These are phyloP conservation scores for Vulpes ferrilata DNA, from an alignment of 2,113 vertebrate genomes.

Conservation along the genomic window DNA sequence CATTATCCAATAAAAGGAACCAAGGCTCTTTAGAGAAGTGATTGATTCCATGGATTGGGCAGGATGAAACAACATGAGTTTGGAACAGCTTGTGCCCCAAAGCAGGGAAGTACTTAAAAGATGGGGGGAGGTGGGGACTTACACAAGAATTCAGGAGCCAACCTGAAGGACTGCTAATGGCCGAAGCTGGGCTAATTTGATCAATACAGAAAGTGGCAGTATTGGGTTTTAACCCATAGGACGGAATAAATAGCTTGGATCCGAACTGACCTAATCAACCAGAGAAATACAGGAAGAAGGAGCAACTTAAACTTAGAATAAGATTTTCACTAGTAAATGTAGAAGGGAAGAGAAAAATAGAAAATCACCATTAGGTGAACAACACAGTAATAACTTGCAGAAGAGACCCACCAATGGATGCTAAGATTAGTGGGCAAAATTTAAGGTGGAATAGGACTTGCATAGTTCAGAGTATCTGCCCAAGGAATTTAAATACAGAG, in stretches of 20 bases:
- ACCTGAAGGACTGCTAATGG: background rate
- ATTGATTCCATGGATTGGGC: background rate
- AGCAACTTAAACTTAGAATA: background rate
- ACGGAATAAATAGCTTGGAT: background rate
- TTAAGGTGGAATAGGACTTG: constrained; percentile 28
- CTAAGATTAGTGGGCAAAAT: background rate
- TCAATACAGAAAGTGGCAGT: background rate
- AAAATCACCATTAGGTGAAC: background rate
- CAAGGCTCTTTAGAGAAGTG: background rate
- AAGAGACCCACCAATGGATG: background rate
- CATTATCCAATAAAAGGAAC: background rate
- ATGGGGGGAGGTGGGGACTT: background rate
- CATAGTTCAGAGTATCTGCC: background rate
- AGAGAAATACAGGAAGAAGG: background rate
- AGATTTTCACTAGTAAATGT: background rate
- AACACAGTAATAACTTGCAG: background rate
- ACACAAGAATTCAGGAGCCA: background rate
- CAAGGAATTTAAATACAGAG: background rate
- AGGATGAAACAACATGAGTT: background rate
- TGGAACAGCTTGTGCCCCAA: background rate
- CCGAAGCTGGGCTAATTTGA: background rate
- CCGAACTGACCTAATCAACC: background rate
- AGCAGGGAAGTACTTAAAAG: background rate
- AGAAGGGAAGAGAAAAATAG: background rate
- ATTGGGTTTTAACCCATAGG: background rate